Evolutionary conservation across 2,888 invertebrate species (phyloP).

Genomic region (Clusia tigrina): DNA sequence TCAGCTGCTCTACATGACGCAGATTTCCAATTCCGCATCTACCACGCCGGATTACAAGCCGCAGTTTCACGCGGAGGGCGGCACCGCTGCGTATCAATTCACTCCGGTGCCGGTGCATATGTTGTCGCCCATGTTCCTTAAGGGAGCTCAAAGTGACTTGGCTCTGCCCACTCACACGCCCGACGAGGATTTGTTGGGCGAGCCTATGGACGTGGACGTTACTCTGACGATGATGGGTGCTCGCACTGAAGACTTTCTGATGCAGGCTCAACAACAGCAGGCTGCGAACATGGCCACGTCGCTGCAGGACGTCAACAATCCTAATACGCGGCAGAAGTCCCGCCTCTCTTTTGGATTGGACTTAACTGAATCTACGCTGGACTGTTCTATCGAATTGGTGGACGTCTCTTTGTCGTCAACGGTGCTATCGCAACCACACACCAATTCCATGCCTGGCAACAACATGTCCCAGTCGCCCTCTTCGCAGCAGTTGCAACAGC

Average conservation of each 20-base stretch:
- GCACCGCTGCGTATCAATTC: conserved; percentile 35
- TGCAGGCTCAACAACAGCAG: conserved; percentile 29
- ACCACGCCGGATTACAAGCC: conserved; percentile 46
- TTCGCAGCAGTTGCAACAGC: conserved; percentile 42
- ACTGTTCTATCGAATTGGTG: conserved; percentile 63
- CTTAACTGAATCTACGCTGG: conserved; percentile 60
- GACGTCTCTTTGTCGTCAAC: conserved; percentile 60
- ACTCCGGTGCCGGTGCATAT: conserved; percentile 44
- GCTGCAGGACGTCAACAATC: conserved; percentile 46
- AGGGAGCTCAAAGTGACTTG: conserved; percentile 53
- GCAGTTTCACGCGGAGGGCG: conserved; percentile 10
- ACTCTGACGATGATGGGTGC: conserved; percentile 32
- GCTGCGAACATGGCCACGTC: conserved; percentile 29
- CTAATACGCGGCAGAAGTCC: conserved; percentile 39
- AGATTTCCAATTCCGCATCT: conserved; percentile 39
- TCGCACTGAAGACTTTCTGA: conserved; percentile 34
- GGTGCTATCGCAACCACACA: conserved; percentile 41
- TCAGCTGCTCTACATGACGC: conserved; percentile 56
- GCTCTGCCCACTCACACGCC: conserved; percentile 56
- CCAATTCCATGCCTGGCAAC: conserved; percentile 22
- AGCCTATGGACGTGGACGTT: conserved; percentile 50
- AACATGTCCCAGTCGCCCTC: conserved; percentile 31
- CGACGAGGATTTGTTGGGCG: conserved; percentile 41
- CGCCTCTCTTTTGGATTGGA: conserved; percentile 63
- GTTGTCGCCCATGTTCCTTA: conserved; percentile 44